Evolutionary conservation across 1,140 invertebrate genomes (phyloP).

Genomic region (Lycorma delicatula): DNA sequence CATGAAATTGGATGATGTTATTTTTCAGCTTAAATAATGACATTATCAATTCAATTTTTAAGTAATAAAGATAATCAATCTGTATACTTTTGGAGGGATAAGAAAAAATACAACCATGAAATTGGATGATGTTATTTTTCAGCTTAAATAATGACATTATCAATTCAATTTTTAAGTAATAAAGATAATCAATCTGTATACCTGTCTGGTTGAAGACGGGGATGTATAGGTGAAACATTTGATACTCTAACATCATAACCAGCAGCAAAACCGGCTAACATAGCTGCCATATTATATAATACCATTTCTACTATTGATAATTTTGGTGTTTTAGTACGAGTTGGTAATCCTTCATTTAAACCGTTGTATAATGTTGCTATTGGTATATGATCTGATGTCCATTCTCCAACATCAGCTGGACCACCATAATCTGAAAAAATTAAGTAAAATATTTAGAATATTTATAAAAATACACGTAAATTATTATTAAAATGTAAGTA

Average conservation of each 20-base stretch:
- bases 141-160: background rate
- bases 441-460: too few species aligned
- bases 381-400: background rate
- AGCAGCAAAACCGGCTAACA: constrained; percentile 78
- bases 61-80: too few species aligned
- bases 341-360: constrained; percentile 26
- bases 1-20: too few species aligned
- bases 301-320: constrained; percentile 69
- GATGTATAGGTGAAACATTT: constrained; percentile 75
- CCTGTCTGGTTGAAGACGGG: constrained; percentile 58
- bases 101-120: background rate
- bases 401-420: constrained; percentile 3
- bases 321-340: constrained; percentile 61
- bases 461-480: too few species aligned
- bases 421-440: constrained; percentile 1
- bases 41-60: too few species aligned
- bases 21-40: too few species aligned
- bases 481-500: too few species aligned
- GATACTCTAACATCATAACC: constrained; percentile 86
- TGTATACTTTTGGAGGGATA: too few species aligned
- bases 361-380: constrained; percentile 15
- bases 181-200: constrained; percentile 27
- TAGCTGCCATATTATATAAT: constrained; percentile 82
- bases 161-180: background rate
- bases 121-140: background rate